Conservation (phyloP, 2,113 vertebrate species). For the Sphyrna mokarran region DNA sequence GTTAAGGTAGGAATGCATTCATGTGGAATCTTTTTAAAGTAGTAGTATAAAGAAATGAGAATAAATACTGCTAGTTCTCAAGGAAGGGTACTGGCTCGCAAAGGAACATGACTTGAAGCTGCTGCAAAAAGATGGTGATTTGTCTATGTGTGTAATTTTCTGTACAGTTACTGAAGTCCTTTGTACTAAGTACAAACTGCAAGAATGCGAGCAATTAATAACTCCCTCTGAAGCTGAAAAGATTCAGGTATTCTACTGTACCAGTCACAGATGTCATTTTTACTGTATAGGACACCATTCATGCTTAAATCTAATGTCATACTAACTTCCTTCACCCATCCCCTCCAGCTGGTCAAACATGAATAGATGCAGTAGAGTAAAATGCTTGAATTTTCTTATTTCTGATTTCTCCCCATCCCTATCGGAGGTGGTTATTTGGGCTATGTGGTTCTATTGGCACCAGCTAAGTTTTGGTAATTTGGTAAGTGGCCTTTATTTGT, state of each 20-base stretch:
- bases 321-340: neutral
- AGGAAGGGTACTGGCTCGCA: neutral
- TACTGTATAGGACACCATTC: neutral
- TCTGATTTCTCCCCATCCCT: neutral
- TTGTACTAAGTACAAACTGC: too few relatives aligned
- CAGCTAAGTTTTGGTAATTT: neutral
- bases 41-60: neutral
- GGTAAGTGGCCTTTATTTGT: neutral
- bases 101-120: neutral
- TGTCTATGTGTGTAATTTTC: neutral
- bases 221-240: neutral
- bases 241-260: neutral
- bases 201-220: neutral
- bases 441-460: neutral
- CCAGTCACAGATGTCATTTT: neutral
- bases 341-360: neutral
- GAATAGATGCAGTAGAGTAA: neutral
- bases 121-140: neutral
- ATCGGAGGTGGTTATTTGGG: neutral
- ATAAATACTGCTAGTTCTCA: neutral
- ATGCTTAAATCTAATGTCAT: neutral
- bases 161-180: neutral
- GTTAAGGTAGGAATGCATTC: neutral
- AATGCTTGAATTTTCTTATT: neutral
- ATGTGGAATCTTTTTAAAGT: neutral